Base-by-base conservation (phyloP, 2,888 invertebrate species). In the Zaprionus bogoriensis region DNA sequence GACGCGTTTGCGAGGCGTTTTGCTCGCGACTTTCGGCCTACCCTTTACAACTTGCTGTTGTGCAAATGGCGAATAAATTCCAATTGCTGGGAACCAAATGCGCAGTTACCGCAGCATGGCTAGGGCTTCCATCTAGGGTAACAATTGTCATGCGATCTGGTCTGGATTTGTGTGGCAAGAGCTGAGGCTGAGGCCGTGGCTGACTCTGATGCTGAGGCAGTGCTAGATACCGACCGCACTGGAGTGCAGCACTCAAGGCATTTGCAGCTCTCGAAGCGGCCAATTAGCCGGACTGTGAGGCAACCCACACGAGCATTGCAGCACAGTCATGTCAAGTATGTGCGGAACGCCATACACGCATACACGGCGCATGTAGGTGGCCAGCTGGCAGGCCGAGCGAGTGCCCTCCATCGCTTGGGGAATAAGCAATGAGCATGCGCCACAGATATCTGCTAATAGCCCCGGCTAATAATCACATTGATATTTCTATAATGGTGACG, bases 51-150 rank as follows among this genome's bases (percentile, higher is more conserved):
- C 10, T 28, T 30, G 7, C 39, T 10, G 36, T 64, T 65, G 54
- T 41, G 45, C 59, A 62, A 62, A 62, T 41, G 50, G 36, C 47
- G 55, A 20, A 62, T 51, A 63, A 57, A 59, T 61, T 63, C 0
- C 41, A 52, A 19, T 42, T 17, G 23, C 47, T 61, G 51, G 50
- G 25, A 51, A 45, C 28, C 32, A 47, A 61, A 58, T 72, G 50
- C 59, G 59, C 65, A 64, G 44, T 66, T 51, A 41, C 70, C 66
- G 46, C 62, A 73, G 45, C 38, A 50, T 62, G 52, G 19, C 44
- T 74, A 84, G 39, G 74, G 85, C 82, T 85, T 81, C 85, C 41
- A 44, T 47, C 50, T 78, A 32, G n/a, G 36, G 51, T 82, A 79
- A 66, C 79, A 52, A 51, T 54, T 54, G 83, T 53, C 48, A 69